Evolutionary conservation across 2,797 vertebrate species (phyloP), one percentile per base, ranked within the genome.

Genomic region (Mormyrops boulengeri): DNA sequence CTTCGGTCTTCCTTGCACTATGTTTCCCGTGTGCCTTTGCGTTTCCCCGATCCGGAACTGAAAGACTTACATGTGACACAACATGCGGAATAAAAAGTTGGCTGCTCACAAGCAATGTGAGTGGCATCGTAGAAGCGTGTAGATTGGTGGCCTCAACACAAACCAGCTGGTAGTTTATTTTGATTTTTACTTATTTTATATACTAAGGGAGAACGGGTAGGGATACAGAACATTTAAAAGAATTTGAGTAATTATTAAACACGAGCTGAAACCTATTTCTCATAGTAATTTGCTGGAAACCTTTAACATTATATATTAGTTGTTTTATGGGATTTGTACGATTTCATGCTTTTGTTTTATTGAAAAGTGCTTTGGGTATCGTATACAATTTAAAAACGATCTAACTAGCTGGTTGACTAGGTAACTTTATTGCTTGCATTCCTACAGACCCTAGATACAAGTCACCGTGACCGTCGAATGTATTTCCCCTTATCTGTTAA

Each of bases 1-100:
- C 47, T 85, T 52, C 22, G 49, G 11, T 85, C 84, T 11, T 26
- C 84, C 73, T 17, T 49, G 12, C 38, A 88, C 89, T 90, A 90
- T 86, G 57, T 80, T 82, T 90, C 85, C 86, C 66, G 50, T 85
- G 7, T 22, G 7, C 1, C 22, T 17, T 22, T 62, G 50, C 55
- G 14, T 11, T 66, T 17, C 8, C 41, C 55, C 1, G 62, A 90
- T 85, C 53, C 87, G 87, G 89, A 90, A 88, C 22, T 41, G 34
- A 82, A 89, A 84, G n/a, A 11, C 52, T 41, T 41, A 34, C 66
- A 55, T 41, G 66, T 38, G 47, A 26, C 41, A 66, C 38, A 22
- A 47, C 52, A 84, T 12, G 34, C 50, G 73, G 30, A 89, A 84
- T n/a, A 57, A 50, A 38, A 84, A 57, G 73, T 57, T 55, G 34